These are phyloP conservation scores for Papilio polytes DNA, from an alignment of 1,140 invertebrate genomes.

Conservation along the genomic window DNA sequence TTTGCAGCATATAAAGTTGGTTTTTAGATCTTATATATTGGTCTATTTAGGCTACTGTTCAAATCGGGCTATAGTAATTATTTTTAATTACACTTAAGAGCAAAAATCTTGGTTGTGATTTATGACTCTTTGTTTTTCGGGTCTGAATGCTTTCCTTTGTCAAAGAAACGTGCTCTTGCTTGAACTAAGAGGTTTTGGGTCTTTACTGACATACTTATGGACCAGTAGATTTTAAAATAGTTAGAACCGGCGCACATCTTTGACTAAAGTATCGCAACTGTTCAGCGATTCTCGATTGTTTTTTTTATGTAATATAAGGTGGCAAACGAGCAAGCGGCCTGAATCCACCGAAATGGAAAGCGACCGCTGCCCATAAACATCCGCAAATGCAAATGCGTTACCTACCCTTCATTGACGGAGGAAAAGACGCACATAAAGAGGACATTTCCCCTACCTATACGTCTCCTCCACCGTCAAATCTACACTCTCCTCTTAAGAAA, in stretches of 20 bases:
- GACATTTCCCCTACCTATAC: too few relatives aligned
- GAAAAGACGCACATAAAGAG: too few relatives aligned
- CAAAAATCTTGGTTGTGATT: slow-evolving; percentile 48
- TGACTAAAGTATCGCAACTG: too few relatives aligned
- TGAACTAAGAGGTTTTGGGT: slow-evolving; percentile 1
- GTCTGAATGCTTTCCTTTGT: slow-evolving; percentile 39
- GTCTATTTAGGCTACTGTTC: slow-evolving; percentile 50
- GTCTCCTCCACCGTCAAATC: too few relatives aligned
- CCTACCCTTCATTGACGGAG: too few relatives aligned
- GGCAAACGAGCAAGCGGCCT: too few relatives aligned
- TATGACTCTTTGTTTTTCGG: slow-evolving; percentile 49
- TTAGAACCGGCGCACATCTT: background rate
- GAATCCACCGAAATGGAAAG: too few relatives aligned
- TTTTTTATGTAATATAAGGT: too few relatives aligned
- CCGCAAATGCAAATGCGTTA: too few relatives aligned
- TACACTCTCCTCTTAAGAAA: too few relatives aligned
- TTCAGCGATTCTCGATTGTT: too few relatives aligned
- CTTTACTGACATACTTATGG: background rate
- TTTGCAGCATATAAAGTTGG: background rate
- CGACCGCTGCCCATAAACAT: too few relatives aligned
- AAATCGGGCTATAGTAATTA: slow-evolving; percentile 54
- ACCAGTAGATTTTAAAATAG: background rate
- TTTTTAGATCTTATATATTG: slow-evolving; percentile 48
- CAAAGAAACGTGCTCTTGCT: slow-evolving; percentile 23
- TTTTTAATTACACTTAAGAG: slow-evolving; percentile 58